Evolutionary conservation across 2,888 invertebrate genomes (phyloP), one percentile per base, ranked within the genome.

Genomic region (Clitarchus hookeri): DNA sequence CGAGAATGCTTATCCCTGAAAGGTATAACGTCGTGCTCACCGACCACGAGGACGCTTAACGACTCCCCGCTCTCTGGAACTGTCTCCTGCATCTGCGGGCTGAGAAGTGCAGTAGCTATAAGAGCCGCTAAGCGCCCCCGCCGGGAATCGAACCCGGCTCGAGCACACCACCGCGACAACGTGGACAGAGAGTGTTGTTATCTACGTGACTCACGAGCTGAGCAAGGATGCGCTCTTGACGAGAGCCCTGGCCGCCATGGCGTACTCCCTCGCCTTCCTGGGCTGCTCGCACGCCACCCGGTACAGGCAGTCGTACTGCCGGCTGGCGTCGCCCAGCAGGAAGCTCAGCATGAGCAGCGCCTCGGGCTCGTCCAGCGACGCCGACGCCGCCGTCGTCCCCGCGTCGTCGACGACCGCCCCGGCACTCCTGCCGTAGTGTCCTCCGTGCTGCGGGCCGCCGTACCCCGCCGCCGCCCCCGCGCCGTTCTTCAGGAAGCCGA

Each of bases 251-350:
- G 95, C 96, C 0, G 96, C 97, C 2, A 95, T 94, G 2, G 95
- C 93, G 91, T 97, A 97, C 88, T 95, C 93, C 86, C 93, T 94
- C 13, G 97, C 96, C 87, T 95, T 94, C 83, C 93, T 92, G 0
- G 97, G 97, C 88, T 94, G 94, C 90, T 95, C 94, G 89, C 97
- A 97, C 13, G 96, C 95, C 3, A 96, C 94, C 84, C 95, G 93
- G 90, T 96, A 95, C 53, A 97, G 92, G 90, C 97, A 97, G 80
- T 94, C 93, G 90, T 94, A 95, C 89, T 95, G 93, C 90, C 84
- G 94, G 54, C 92, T 94, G 36, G 89, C 89, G 89, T 94, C 93
- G 79, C 95, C 95, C 86, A 95, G 93, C 83, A 96, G 91, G 91
- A 95, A 96, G 89, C 95, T 95, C 87, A 96, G 91, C 89, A 95